These are phyloP conservation scores for Squalus acanthias DNA, from an alignment of 2,797 vertebrate genomes.

Conservation along the genomic window DNA sequence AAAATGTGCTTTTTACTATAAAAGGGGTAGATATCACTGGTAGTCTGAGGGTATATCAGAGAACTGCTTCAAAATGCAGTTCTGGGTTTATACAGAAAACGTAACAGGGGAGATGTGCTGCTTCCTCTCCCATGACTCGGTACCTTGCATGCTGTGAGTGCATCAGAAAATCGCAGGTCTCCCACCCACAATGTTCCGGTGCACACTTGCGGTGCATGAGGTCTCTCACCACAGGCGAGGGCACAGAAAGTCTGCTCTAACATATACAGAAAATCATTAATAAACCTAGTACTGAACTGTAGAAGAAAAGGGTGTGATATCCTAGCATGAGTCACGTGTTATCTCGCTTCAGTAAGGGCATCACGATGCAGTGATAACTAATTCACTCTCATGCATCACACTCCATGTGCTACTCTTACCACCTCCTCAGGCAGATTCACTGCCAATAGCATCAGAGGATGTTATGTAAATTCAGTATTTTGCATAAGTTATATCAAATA, in stretches of 20 bases:
- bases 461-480: conserved; percentile 20
- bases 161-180: not conserved
- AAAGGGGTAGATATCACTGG: not conserved
- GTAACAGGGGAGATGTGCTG: not conserved
- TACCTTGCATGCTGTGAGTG: not conserved
- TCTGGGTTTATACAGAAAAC: not conserved
- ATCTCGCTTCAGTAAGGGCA: conserved; percentile 9
- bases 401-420: conserved; percentile 24
- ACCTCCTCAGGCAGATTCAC: conserved; percentile 30
- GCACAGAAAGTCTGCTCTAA: conserved; percentile 21
- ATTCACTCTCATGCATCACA: conserved; percentile 33
- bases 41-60: not conserved
- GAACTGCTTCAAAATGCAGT: not conserved
- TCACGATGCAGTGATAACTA: conserved; percentile 22
- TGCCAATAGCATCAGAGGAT: not conserved
- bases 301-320: conserved; percentile 3
- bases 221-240: conserved; percentile 3
- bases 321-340: conserved; percentile 24
- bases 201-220: not conserved
- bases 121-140: not conserved
- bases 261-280: conserved; percentile 23
- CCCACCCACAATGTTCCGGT: conserved; percentile 19
- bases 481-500: not conserved
- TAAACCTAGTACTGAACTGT: not conserved
- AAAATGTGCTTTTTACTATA: not conserved